A percentile compares a stretch with the other conserved stretches of the same genome.
phyloP scores from a whole-genome alignment of 2,113 vertebrate species.

The Emydura subglobosa region DNA sequence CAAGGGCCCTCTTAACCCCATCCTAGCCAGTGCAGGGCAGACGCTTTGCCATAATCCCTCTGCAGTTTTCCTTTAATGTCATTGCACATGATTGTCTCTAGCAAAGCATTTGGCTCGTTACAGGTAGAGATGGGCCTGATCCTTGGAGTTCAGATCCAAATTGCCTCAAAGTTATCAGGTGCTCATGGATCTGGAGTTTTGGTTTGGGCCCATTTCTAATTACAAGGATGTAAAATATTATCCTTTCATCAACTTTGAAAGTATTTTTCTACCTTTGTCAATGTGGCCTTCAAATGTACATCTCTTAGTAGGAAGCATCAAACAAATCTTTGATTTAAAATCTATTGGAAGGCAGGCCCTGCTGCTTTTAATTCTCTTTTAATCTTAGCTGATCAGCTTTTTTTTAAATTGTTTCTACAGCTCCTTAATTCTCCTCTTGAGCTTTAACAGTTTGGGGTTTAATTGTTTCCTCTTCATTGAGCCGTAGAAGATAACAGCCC shows the following conservation, averaged over 20 bases:
- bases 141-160: not conserved
- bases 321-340: not conserved
- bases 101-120: not conserved
- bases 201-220: not conserved
- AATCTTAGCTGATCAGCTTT: conserved; percentile 39
- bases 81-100: not conserved
- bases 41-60: no score
- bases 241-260: not conserved
- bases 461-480: conserved; percentile 30
- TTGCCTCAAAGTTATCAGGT: rapidly evolving
- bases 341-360: not conserved
- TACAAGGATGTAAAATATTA: not conserved
- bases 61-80: not conserved
- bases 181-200: not conserved
- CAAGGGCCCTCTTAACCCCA: no score
- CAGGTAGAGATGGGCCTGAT: not conserved
- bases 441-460: not conserved
- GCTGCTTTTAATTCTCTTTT: conserved; percentile 43
- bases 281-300: not conserved
- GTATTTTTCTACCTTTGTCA: not conserved
- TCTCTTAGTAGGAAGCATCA: conserved; percentile 4
- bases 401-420: not conserved
- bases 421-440: not conserved
- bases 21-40: no score
- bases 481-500: not conserved